Base-by-base conservation (phyloP, 2,888 invertebrate species). In the Tetranychus piercei region DNA sequence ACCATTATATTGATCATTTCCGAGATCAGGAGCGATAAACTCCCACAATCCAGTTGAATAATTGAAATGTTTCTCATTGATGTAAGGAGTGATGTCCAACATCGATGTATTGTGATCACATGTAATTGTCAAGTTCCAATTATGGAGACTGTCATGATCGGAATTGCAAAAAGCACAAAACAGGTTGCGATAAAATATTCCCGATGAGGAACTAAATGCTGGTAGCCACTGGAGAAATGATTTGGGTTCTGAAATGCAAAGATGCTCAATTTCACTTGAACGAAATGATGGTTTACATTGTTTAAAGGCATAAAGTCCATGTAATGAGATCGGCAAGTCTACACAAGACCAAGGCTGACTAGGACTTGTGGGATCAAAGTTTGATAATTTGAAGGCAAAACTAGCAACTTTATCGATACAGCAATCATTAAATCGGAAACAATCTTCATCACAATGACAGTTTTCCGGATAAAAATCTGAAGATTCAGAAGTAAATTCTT, bases 341-440 rank as follows among this genome's bases (percentile, higher is more conserved):
- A 69, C 69, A 69, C 69, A 69, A 69, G 69, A 69, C 69, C 69
- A 69, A 55, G 55, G 55, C 6, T 20, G 69, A 11, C 11, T 23
- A 11, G 20, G 69, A 20, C 11, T 20, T 69, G 69, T 20, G 11
- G n/a, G 22, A n/a, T 67, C 67, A 22, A 8, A 9, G 5, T 18
- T 11, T 23, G 9, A 11, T 5, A 11, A 20, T 22, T 20, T 11
- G 5, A 20, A 11, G n/a, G 66, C 66, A 20, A 6, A 20, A 20
- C 34, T 22, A 8, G 69, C 69, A 11, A 23, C 69, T 23, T 69
- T 69, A 23, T 69, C 69, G 15, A 69, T 69, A 22, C 69, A 69
- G 23, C 69, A 69, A 69, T 69, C 69, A 23, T 23, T 22, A 22
- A 69, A 69, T 20, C 6, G 69, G 8, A 20, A 7, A 69, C 69